Conservation (phyloP, 1,140 invertebrate species). For the Papilio polytes region DNA sequence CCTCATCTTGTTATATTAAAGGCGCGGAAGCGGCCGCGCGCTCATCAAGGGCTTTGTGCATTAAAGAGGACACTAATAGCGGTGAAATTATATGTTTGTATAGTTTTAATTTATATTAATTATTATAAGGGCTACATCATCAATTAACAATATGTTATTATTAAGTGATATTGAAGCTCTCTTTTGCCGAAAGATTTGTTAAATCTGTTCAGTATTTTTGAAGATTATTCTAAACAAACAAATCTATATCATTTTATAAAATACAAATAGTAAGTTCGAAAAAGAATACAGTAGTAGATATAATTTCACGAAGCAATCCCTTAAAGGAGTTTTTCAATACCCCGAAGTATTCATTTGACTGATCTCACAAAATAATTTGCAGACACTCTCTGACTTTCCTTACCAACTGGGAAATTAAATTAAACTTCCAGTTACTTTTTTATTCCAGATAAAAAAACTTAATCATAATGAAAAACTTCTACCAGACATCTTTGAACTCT, state of each 20-base stretch:
- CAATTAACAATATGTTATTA: too few species aligned
- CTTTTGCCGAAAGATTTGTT: too few species aligned
- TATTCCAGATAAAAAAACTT: slow-evolving; percentile 18
- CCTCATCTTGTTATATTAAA: slow-evolving; percentile 69
- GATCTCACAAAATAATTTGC: slow-evolving; percentile 33
- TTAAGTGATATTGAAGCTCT: too few species aligned
- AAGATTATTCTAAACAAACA: too few species aligned
- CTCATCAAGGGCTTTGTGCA: slow-evolving; percentile 42
- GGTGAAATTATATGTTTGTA: slow-evolving; percentile 39
- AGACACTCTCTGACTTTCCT: slow-evolving; percentile 20
- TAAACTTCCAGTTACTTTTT: slow-evolving; percentile 35
- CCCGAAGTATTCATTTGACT: slow-evolving; percentile 34
- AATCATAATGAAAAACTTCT: slow-evolving; percentile 31
- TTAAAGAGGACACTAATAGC: slow-evolving; percentile 35
- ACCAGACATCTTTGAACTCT: slow-evolving; percentile 16
- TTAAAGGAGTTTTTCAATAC: slow-evolving; percentile 28
- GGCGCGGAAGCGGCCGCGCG: slow-evolving; percentile 51
- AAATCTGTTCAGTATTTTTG: too few species aligned
- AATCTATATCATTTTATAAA: not conserved
- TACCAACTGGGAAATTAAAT: slow-evolving; percentile 39
- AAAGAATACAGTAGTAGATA: slow-evolving; percentile 23
- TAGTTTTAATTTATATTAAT: not conserved
- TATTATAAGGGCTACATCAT: too few species aligned
- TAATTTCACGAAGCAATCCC: slow-evolving; percentile 33
- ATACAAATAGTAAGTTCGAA: not conserved